These are phyloP conservation scores for Lomographa bimaculata DNA, from an alignment of 2,888 invertebrate genomes.

Conservation along the genomic window DNA sequence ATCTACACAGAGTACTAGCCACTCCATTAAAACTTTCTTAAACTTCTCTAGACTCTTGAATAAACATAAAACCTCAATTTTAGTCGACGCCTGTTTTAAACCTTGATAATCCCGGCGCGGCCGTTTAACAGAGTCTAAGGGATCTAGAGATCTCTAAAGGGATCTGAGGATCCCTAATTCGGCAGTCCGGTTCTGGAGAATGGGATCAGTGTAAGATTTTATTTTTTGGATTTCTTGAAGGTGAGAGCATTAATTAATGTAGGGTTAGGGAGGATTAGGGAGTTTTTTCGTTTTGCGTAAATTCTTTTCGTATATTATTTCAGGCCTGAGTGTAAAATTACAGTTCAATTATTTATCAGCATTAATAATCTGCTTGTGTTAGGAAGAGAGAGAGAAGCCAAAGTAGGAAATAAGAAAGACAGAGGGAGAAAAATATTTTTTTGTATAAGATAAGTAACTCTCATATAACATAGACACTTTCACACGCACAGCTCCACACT, in stretches of 20 bases:
- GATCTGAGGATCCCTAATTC: conserved; percentile 40
- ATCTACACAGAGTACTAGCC: no score
- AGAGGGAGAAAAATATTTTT: no score
- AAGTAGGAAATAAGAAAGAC: no score
- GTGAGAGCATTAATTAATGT: conserved; percentile 19
- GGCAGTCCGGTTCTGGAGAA: conserved; percentile 28
- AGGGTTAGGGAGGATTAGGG: conserved; percentile 12
- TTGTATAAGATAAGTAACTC: no score
- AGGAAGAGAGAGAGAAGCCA: no score
- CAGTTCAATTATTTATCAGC: no score
- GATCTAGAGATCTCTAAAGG: conserved; percentile 36
- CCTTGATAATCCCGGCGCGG: conserved; percentile 33
- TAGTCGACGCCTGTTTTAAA: conserved; percentile 24
- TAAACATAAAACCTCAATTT: conserved; percentile 30
- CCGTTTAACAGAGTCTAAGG: conserved; percentile 30
- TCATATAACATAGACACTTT: no score
- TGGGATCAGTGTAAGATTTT: conserved; percentile 30
- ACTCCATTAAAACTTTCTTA: conserved; percentile 24
- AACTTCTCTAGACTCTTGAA: conserved; percentile 20
- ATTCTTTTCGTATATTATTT: no score
- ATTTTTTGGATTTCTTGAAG: conserved; percentile 26
- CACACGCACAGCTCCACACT: no score
- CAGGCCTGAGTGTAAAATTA: no score
- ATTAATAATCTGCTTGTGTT: no score
- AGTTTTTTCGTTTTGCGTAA: conserved; percentile 2